Percentiles rank a stretch among this genome's conserved stretches.
These are phyloP conservation scores for Brachionichthys hirsutus DNA, from an alignment of 2,113 vertebrate genomes.

Conservation along the genomic window DNA sequence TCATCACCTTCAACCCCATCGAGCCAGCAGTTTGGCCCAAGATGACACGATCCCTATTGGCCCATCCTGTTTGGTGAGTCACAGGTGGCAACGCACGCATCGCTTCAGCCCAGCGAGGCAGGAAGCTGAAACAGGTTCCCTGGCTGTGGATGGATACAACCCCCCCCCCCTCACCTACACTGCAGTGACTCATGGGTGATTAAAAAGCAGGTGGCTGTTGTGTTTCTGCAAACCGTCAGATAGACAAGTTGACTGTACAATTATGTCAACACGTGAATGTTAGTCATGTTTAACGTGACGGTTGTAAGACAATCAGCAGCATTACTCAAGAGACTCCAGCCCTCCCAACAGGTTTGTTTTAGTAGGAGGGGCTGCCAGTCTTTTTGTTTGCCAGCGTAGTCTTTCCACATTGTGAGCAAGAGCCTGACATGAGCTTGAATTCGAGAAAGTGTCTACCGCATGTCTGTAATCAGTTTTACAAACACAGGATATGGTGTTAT, in stretches of 20 bases:
- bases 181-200: conserved; percentile 48
- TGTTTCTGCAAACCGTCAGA: neutral
- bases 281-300: neutral
- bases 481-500: too few relatives aligned
- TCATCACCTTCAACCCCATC: neutral
- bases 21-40: neutral
- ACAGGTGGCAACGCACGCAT: conserved; percentile 28
- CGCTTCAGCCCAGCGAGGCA: conserved; percentile 18
- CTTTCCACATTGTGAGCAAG: too few relatives aligned
- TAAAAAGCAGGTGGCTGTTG: conserved; percentile 1
- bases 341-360: neutral
- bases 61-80: conserved; percentile 39
- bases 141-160: conserved; percentile 55
- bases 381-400: conserved; percentile 7
- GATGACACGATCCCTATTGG: conserved; percentile 21
- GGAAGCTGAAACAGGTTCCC: conserved; percentile 71
- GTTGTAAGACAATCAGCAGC: neutral
- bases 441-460: conserved; percentile 40
- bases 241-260: neutral
- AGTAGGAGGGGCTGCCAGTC: neutral
- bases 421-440: too few relatives aligned
- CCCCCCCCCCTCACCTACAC: too few relatives aligned
- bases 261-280: conserved; percentile 1
- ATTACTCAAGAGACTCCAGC: neutral
- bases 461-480: too few relatives aligned